Base-by-base conservation (phyloP, 2,888 invertebrate genomes). In the Tetranychus piercei region DNA sequence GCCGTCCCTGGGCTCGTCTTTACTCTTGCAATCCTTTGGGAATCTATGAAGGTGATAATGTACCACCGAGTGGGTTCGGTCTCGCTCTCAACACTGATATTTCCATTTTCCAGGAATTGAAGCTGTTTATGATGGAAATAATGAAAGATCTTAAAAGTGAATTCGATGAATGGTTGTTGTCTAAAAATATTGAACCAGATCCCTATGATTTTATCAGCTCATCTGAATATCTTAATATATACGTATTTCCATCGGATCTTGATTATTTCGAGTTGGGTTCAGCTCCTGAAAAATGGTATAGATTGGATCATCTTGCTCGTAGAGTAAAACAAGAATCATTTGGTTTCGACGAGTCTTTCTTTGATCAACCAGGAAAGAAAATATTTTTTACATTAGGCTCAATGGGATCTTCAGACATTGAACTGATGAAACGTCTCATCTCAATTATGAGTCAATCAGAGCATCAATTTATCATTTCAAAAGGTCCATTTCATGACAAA, bases 201-300 rank as follows among this genome's bases (percentile, higher is more conserved):
- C 69, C 22, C 1, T 23, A 11, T 23, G 11, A n/a, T 22, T 20
- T 69, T 1, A 11, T 23, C 1, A n/a, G 20, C 11, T 23, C 22
- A 69, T 73, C 73, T 20, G 15, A 64, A 5, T 73, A 22, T 45
- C 64, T 73, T 18, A 73, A 73, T 55, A 8, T 73, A 6, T 73
- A 73, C 23, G n/a, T 22, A 22, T 73, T 18, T 22, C 73, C 73
- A 8, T 8, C 20, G 55, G 45, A 45, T 20, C 22, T 73, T 45
- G 73, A 73, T 64, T 73, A 73, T 44, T 20, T 15, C 44, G 44
- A 73, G 11, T 11, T 55, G 1, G 20, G 69, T 45, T 44, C 73
- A 15, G 7, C 15, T 23, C 73, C 73, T 22, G 34, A 45, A 4
- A 20, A 55, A n/a, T 73, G 73, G 45, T n/a, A 1, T n/a, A 18